Evolutionary conservation across 2,113 vertebrate species (phyloP), one percentile per base, ranked within the genome.

Genomic region (Lepisosteus osseus): DNA sequence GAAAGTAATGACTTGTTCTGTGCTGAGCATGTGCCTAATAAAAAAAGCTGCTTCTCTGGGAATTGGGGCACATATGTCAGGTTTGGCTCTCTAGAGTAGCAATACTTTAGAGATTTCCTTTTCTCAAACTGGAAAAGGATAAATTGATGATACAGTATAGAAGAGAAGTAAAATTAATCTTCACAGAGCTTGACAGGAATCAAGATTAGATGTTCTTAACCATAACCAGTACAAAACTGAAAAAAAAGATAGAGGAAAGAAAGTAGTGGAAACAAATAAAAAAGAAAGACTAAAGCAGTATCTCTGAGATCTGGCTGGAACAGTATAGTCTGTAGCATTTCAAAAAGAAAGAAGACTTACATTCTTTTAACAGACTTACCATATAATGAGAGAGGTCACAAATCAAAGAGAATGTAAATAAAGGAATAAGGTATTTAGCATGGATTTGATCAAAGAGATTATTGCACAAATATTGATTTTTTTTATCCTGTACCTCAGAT

Each of bases 161-260:
- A 84, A 89, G 88, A 89, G 89, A 90, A 92, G 88, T 87, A 83
- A 87, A 90, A 93, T 91, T 91, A 89, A 92, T 91, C 88, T 90
- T 90, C 76, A 77, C 76, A 43, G 63, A 70, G 80, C 73, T 82
- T 88, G 88, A 92, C 86, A 86, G 77, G 78, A 87, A 83, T 88
- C 59, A 74, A 80, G 79, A 85, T 85, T 79, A 78, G 81, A 79
- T 74, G 62, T 70, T 69, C 67, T 62, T 47, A 57, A 70, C 43
- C 29, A 62, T 51, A 78, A 83, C 83, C 79, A 78, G 78, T 78
- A 83, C 80, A 72, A 85, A 86, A 74, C 83, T 73, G 75, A 77
- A 82, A 51, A 51, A 51, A 51, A 51, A 51, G 47, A 51, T 6
- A 51, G 9, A 51, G 9, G 47, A 51, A 51, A 51, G 47, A 51